A percentile compares a stretch with the other conserved stretches of the same genome.
phyloP scores from a whole-genome alignment of 2,797 vertebrate genomes.

The Margarornis squamiger region DNA sequence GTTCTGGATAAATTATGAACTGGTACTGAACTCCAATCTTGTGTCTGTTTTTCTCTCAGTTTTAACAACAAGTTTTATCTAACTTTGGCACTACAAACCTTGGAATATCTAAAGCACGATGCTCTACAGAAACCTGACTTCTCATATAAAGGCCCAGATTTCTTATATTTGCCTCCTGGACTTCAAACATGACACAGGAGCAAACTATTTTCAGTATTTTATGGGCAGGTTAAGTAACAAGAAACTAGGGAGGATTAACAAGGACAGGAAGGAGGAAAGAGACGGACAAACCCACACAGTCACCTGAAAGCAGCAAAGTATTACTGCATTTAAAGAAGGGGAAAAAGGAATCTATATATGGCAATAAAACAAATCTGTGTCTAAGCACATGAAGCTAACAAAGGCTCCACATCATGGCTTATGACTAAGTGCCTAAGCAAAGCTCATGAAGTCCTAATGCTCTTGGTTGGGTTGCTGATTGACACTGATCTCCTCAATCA shows the following conservation, averaged over 20 bases:
- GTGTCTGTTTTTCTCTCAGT: neutral
- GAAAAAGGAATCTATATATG: neutral
- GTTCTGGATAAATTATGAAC: neutral
- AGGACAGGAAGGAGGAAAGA: neutral
- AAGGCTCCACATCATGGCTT: neutral
- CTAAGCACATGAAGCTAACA: neutral
- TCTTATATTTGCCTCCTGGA: neutral
- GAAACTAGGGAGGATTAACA: neutral
- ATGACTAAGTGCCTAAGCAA: neutral
- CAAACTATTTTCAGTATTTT: neutral
- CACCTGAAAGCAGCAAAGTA: neutral
- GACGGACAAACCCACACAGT: neutral
- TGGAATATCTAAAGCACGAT: rapidly evolving
- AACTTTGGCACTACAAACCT: neutral
- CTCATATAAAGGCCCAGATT: neutral
- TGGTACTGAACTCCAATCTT: neutral
- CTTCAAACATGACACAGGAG: neutral
- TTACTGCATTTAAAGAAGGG: neutral
- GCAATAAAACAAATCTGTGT: neutral
- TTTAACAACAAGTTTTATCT: neutral
- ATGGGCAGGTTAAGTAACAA: neutral
- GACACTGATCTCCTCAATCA: neutral
- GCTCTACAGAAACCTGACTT: neutral
- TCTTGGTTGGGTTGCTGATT: neutral
- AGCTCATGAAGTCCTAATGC: neutral